Evolutionary conservation across 2,888 invertebrate genomes (phyloP), one percentile per base, ranked within the genome.

Genomic region (Andrena dorsata): DNA sequence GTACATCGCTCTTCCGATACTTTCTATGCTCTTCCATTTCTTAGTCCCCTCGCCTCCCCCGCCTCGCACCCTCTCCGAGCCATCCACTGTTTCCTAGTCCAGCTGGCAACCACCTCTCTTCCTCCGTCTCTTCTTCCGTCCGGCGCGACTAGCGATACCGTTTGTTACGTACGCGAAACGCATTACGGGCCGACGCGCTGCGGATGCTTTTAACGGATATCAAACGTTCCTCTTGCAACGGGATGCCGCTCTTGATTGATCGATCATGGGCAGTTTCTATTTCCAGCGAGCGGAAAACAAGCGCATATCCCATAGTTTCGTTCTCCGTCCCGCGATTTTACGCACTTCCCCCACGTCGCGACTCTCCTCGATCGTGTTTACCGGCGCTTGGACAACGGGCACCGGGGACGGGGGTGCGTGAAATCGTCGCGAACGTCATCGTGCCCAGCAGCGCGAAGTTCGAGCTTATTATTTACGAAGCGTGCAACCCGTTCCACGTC

Each of bases 211-310:
- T 84, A 86, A 84, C 80, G 80, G 80, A 76, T 84, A 80, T 86
- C 86, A 77, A 51, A 75, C 69, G 76, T 75, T 66, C 51, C 61
- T 72, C 63, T 28, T 10, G 51, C 77, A 56, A 81, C 61, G 53
- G 66, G 49, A 66, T 65, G 60, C 58, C 73, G 51, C 63, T 51
- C 20, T 51, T 20, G 86, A 82, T 82, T 72, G 71, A 82, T 82
- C 71, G 74, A 75, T 87, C 82, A 86, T 87, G 72, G 87, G 82
- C 79, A 84, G 83, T 71, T 86, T 86, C 82, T 85, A 75, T 76
- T 84, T 84, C 70, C 73, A 51, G 16, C n/a, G 60, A 76, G 80
- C 71, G 13, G 70, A 51, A 81, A 82, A 68, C 68, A 81, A 82
- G 41, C 16, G 41, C 16, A 82, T 74, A 80, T 74, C 68, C 16